Evolutionary conservation across 1,140 invertebrate species (phyloP).

Genomic region (Araneus ventricosus): DNA sequence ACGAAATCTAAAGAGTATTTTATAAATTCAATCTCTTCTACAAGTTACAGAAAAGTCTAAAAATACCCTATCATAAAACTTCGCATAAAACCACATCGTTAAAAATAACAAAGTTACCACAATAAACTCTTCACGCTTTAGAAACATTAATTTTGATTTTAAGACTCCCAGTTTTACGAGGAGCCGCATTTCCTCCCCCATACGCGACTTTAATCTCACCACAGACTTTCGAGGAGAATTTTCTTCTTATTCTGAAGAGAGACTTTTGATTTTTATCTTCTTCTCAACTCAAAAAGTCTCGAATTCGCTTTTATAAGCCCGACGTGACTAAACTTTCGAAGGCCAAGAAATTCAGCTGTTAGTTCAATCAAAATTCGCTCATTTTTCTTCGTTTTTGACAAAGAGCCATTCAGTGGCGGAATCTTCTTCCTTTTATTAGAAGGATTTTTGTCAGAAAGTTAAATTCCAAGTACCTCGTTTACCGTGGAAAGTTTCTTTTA

Average conservation of each 20-base stretch:
- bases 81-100: not conserved
- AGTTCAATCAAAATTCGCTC: conserved; percentile 21
- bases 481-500: not conserved
- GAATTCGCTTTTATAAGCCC: not conserved
- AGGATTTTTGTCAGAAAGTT: not conserved
- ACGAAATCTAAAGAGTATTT: too few relatives aligned
- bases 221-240: too few relatives aligned
- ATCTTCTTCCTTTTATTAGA: not conserved
- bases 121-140: not conserved
- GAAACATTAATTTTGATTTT: conserved; percentile 24
- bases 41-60: too few relatives aligned
- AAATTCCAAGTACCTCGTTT: conserved; percentile 1
- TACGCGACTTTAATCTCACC: not conserved
- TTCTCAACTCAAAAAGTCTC: not conserved
- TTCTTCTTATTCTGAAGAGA: not conserved
- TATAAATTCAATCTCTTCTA: too few relatives aligned
- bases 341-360: not conserved
- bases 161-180: not conserved
- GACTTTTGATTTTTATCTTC: not conserved
- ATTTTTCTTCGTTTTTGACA: not conserved
- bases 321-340: conserved; percentile 2
- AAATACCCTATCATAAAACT: not conserved
- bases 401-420: not conserved
- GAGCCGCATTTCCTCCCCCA: not conserved
- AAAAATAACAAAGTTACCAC: not conserved